Evolutionary conservation across 2,797 vertebrate species (phyloP).

Genomic region (Urosaurus nigricauda): DNA sequence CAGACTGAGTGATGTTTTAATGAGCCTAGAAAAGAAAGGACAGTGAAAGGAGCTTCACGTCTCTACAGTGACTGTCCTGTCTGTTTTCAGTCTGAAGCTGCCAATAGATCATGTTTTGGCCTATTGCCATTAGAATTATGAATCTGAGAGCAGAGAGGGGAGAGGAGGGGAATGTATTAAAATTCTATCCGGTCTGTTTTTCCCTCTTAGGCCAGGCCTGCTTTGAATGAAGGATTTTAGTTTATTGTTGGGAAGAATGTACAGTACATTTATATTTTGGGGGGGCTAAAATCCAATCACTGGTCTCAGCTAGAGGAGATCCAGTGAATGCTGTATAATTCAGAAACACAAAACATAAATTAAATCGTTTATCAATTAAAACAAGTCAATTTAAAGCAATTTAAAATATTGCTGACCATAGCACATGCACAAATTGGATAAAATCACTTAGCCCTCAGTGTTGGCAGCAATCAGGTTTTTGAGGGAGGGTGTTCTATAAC

Average conservation of each 20-base stretch:
- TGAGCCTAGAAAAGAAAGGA: constrained; percentile 69
- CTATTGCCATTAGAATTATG: constrained; percentile 27
- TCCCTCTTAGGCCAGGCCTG: constrained; percentile 15
- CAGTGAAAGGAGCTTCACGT: constrained; percentile 56
- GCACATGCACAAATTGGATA: not conserved
- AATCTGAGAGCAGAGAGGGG: constrained; percentile 39
- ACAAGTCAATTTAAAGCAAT: too few relatives aligned
- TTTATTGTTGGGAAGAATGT: constrained; percentile 10
- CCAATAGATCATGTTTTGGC: constrained; percentile 64
- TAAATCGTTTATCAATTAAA: too few relatives aligned
- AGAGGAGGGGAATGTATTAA: constrained; percentile 45
- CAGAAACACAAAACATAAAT: too few relatives aligned
- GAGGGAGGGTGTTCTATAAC: too few relatives aligned
- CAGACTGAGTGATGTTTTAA: constrained; percentile 73
- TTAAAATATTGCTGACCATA: too few relatives aligned
- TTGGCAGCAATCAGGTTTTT: too few relatives aligned
- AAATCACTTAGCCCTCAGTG: too few relatives aligned
- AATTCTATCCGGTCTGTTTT: constrained; percentile 19
- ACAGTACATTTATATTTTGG: not conserved
- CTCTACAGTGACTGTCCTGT: constrained; percentile 67
- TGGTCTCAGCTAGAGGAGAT: too few relatives aligned
- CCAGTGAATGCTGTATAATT: too few relatives aligned
- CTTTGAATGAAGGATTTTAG: not conserved
- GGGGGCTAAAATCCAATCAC: too few relatives aligned
- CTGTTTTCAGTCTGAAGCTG: constrained; percentile 70